Evolutionary conservation across 2,888 invertebrate genomes (phyloP), one percentile per base, ranked within the genome.

Genomic region (Tuberolachnus salignus): DNA sequence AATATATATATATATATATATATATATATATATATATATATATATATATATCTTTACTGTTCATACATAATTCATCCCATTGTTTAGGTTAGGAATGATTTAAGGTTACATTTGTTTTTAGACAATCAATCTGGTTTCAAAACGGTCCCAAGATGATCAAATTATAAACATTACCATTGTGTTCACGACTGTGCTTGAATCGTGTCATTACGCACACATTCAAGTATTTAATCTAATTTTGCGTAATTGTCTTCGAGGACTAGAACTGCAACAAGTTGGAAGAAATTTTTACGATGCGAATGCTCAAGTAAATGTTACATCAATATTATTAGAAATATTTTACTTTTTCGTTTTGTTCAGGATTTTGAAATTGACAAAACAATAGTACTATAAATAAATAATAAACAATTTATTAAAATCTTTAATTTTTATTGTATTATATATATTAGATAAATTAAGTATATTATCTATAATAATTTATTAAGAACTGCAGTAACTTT

Each of bases 151-250:
- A 10, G 80, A 81, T 21, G 55, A 71, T 0, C 0, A 61, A 23
- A 46, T 55, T 1, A n/a, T 81, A 10, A 59, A 42, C 8, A 70
- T 82, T 3, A 81, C 81, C 0, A 86, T 89, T 1, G 81, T 81
- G 64, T 84, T 89, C 10, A 90, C 90, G 0, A 89, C 90, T 0
- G 90, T 90, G 42, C 87, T 94, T 0, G 86, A 87, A 0, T 88
- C 88, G 19, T 90, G 90, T 0, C 92, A 93, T 82, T 88, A 88
- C 51, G 90, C 91, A 72, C 92, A 92, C 82, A 85, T 93, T 0
- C 93, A 93, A 83, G 88, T 94, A 0, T 91, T 93, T 81, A 94
- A 94, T 83, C 89, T 94, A 6, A 89, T 94, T 0, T 88, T 94
- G 82, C 87, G 93, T 3, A 91, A 90, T 83, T 91, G 91, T 82